Percentiles rank a stretch among this genome's conserved stretches.
These are phyloP conservation scores for Erythrocercus mccallii DNA, from an alignment of 2,113 vertebrate species.

Conservation along the genomic window DNA sequence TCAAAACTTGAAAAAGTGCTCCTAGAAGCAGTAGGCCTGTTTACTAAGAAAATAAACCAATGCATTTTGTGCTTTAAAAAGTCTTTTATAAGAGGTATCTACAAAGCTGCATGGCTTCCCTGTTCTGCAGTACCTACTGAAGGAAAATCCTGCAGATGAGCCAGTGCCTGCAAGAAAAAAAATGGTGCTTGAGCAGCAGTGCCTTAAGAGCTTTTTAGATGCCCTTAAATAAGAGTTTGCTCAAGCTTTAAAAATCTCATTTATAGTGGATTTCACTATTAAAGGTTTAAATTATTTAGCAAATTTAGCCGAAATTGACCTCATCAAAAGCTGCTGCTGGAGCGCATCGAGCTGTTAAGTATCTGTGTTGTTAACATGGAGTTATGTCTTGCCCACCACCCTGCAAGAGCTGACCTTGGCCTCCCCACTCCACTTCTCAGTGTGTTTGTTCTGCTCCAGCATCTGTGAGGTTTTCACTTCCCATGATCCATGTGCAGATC, in stretches of 20 bases:
- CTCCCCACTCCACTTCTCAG: neutral
- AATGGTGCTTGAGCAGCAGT: neutral
- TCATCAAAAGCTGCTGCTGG: conserved; percentile 8
- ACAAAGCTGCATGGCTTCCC: neutral
- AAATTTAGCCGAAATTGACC: neutral
- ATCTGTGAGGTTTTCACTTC: neutral
- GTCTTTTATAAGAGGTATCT: neutral
- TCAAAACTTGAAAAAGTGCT: neutral
- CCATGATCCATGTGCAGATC: neutral
- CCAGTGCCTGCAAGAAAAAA: neutral
- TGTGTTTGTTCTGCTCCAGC: neutral
- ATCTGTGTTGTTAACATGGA: neutral
- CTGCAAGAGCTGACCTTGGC: neutral
- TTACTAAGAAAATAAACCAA: neutral
- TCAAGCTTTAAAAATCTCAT: conserved; percentile 2
- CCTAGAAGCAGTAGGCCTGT: neutral
- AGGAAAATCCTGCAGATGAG: neutral
- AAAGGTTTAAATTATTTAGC: conserved; percentile 32
- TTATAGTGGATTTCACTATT: neutral
- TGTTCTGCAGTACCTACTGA: rapidly evolving
- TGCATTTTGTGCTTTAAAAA: neutral
- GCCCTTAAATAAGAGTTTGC: neutral
- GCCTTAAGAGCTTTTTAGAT: neutral
- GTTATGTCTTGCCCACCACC: neutral
- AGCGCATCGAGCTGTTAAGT: conserved; percentile 17